A percentile compares a stretch with the other conserved stretches of the same genome.
phyloP scores from a whole-genome alignment of 2,113 vertebrate genomes.

The Guaruba guarouba region DNA sequence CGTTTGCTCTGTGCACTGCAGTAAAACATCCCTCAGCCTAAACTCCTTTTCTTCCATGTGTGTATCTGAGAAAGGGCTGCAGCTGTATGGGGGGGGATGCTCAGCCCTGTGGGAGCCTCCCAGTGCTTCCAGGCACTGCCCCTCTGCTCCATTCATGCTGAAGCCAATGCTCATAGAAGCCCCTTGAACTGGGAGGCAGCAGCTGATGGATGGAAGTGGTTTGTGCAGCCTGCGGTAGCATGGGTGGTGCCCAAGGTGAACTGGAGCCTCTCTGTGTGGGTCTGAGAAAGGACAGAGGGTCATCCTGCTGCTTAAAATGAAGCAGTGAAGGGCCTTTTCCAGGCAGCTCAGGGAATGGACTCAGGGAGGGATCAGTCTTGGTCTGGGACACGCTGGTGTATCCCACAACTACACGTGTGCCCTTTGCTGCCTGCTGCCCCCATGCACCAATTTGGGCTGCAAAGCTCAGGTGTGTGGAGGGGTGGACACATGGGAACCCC shows the following conservation, averaged over 20 bases:
- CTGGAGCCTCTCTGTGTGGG: neutral
- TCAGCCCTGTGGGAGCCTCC: neutral
- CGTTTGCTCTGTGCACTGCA: neutral
- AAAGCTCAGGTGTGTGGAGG: neutral
- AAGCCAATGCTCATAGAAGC: fast-evolving
- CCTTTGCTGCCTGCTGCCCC: neutral
- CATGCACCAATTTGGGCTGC: neutral
- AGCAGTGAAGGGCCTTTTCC: neutral
- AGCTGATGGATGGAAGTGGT: neutral
- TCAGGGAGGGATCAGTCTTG: fast-evolving
- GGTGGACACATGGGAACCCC: fast-evolving
- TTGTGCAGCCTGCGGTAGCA: neutral
- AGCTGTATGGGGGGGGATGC: neutral
- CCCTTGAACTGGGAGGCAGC: neutral
- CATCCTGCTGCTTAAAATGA: neutral
- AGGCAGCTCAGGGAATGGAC: neutral
- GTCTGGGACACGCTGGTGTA: neutral
- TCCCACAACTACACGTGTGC: fast-evolving
- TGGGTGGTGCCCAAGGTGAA: fast-evolving
- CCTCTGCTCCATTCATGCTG: neutral
- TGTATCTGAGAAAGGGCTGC: neutral
- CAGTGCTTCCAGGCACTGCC: neutral
- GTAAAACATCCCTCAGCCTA: neutral
- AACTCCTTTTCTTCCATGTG: neutral
- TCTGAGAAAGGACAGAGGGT: neutral